These are phyloP conservation scores for Drosophila sp. DNA, from an alignment of 1,140 invertebrate genomes.

Conservation along the genomic window DNA sequence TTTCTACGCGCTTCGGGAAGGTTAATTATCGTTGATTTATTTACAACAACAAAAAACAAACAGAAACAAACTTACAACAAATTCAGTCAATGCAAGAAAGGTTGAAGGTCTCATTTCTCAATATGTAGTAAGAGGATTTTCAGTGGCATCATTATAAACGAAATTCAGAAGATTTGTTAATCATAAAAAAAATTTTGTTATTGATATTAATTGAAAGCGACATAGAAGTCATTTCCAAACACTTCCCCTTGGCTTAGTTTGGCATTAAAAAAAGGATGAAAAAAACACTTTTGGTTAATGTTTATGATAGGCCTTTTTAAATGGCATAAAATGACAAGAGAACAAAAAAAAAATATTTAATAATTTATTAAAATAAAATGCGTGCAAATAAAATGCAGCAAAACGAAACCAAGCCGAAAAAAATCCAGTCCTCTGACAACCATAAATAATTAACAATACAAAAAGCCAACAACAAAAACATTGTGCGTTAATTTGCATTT, in stretches of 20 bases:
- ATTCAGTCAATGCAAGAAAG: slow-evolving; percentile 14
- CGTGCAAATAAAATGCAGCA: slow-evolving; percentile 52
- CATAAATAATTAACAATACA: slow-evolving; percentile 75
- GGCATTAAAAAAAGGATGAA: slow-evolving; percentile 25
- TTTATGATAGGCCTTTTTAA: slow-evolving; percentile 36
- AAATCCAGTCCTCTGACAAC: slow-evolving; percentile 53
- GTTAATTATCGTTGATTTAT: slow-evolving; percentile 82
- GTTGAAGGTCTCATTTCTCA: neutral
- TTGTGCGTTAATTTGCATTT: slow-evolving; percentile 79
- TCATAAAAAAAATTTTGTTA: too few species aligned
- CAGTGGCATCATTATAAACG: too few species aligned
- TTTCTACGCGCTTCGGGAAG: slow-evolving; percentile 71
- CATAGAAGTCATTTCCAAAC: too few species aligned
- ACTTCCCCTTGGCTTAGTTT: neutral
- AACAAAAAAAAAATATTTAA: slow-evolving; percentile 50
- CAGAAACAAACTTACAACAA: slow-evolving; percentile 3
- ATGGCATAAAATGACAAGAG: slow-evolving; percentile 37
- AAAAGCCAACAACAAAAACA: slow-evolving; percentile 37
- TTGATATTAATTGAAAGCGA: too few species aligned
- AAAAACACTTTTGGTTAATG: slow-evolving; percentile 11
- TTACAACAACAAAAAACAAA: slow-evolving; percentile 50
- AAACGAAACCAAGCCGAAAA: slow-evolving; percentile 29
- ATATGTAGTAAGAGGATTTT: neutral
- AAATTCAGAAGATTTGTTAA: too few species aligned
- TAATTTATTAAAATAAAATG: slow-evolving; percentile 74